Base-by-base conservation (phyloP, 1,140 invertebrate species). In the Neotoxoptera formosana region DNA sequence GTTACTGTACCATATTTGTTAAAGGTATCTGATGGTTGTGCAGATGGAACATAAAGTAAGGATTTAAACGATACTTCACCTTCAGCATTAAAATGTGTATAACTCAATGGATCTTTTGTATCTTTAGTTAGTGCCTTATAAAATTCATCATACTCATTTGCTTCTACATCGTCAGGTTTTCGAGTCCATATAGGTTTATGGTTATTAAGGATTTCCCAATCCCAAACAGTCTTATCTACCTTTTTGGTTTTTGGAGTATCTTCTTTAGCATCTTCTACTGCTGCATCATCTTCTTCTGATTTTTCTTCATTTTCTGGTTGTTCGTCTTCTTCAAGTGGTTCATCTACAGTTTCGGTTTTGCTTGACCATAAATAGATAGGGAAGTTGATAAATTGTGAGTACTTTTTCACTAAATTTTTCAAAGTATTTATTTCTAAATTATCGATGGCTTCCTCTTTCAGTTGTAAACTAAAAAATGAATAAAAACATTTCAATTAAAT, bases 341-440 rank as follows among this genome's bases (percentile, higher is more conserved):
- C 94, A 91, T 94, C 94, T 89, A 98, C 98, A 93, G 98, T 97
- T 94, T 99, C 96, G 45, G 97, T 98, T 95, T 98, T 99, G 95
- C 98, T 99, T 76, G 97, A 96, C 99, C 99, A 99, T 94, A 99
- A 95, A 95, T 98, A 98, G 95, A 99, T 99, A 36, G 98, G 98
- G 96, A 99, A 99, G 95, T 99, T 99, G 94, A 99, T 99, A 95
- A 99, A 99, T 96, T 99, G 99, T 2, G 98, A 99, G 95, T 99
- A 99, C 95, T 99, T 99, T 95, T 98, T 98, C 48, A 99, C 97
- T 11, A 99, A 96, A 94, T 97, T 97, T 94, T 97, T 97, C 34
- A 99, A 96, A 7, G 98, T 99, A 94, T 98, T 97, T 92, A 98
- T 96, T 95, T 99, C 98, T 94, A 99, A 95, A 96, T 98, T 99